A percentile compares a stretch with the other conserved stretches of the same genome.
phyloP scores from a whole-genome alignment of 2,888 invertebrate genomes.

The Cataglyphis albicans region DNA sequence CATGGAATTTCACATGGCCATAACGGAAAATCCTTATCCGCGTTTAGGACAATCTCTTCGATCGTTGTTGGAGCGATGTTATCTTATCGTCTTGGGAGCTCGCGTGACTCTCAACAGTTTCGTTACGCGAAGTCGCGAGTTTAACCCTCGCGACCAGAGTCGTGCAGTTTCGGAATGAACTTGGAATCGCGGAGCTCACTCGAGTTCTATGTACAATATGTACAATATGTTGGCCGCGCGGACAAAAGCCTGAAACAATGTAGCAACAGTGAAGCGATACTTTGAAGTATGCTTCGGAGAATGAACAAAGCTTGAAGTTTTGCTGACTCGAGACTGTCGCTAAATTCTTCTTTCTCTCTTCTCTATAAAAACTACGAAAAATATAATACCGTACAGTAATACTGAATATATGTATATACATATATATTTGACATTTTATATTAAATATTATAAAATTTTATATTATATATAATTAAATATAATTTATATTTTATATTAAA shows the following conservation, averaged over 20 bases:
- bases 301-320: not conserved
- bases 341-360: not conserved
- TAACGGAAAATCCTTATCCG: slow-evolving; percentile 32
- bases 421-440: not conserved
- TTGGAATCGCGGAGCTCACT: slow-evolving; percentile 8
- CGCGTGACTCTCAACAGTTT: slow-evolving; percentile 45
- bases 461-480: too few relatives aligned
- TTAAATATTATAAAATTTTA: not conserved
- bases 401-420: too few relatives aligned
- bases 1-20: slow-evolving; percentile 9
- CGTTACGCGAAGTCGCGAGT: slow-evolving; percentile 44
- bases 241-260: slow-evolving; percentile 1
- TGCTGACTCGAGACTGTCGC: not conserved
- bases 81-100: slow-evolving; percentile 39
- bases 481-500: not conserved
- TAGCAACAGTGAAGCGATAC: not conserved
- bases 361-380: not conserved
- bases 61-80: slow-evolving; percentile 41
- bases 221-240: not conserved
- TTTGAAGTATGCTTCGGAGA: not conserved
- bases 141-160: slow-evolving; percentile 34
- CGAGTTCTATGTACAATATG: not conserved
- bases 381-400: not conserved
- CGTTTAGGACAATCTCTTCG: slow-evolving; percentile 32
- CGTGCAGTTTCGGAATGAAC: slow-evolving; percentile 24